Percentiles rank a stretch among this genome's conserved stretches.
These are phyloP conservation scores for Xiphophorus hellerii DNA, from an alignment of 2,113 vertebrate genomes.

Conservation along the genomic window DNA sequence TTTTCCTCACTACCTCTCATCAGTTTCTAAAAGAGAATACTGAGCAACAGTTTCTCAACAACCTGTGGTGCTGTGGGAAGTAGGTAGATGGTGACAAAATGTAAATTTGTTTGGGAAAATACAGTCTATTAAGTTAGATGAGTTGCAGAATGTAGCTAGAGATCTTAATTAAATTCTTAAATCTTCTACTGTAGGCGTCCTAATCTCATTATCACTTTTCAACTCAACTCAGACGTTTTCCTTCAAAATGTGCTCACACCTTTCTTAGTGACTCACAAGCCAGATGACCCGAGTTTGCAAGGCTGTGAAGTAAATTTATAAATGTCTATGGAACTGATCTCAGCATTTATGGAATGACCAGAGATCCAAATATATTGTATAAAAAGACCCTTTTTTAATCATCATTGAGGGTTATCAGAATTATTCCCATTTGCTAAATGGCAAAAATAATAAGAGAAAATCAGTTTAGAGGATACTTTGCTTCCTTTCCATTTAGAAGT, in stretches of 20 bases:
- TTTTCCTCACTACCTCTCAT: conserved; percentile 8
- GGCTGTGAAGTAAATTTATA: not conserved
- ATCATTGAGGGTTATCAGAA: not conserved
- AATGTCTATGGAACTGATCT: not conserved
- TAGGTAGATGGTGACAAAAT: not conserved
- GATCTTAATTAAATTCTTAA: not conserved
- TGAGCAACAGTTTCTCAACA: not conserved
- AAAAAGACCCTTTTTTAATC: not conserved
- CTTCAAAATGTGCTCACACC: not conserved
- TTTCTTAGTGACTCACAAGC: not conserved
- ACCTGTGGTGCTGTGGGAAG: not conserved
- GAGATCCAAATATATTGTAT: not conserved
- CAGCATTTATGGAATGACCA: not conserved
- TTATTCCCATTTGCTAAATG: not conserved
- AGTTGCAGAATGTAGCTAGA: not conserved
- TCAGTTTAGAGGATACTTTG: not conserved
- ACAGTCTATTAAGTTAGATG: not conserved
- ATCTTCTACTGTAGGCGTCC: too few relatives aligned
- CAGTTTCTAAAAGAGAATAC: conserved; percentile 1
- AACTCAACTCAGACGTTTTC: not conserved
- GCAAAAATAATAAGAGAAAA: not conserved
- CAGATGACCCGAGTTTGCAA: not conserved
- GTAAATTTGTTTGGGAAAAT: not conserved
- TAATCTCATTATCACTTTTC: not conserved
- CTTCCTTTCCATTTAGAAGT: not conserved